Conservation (phyloP, 2,797 vertebrate species). For the Coccyzus lansbergi region DNA sequence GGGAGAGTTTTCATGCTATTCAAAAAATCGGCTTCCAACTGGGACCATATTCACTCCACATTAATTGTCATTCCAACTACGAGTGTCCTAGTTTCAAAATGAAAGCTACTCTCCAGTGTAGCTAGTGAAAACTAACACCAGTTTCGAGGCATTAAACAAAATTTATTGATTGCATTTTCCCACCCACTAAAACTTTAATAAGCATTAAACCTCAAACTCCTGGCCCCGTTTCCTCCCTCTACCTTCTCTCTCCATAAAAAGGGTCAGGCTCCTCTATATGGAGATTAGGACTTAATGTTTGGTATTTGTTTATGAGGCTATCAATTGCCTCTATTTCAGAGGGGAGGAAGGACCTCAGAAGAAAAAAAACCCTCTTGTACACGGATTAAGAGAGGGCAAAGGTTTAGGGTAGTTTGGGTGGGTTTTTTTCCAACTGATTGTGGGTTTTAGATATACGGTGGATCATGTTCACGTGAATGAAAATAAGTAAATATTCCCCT, state of each 20-base stretch:
- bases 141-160: conserved; percentile 60
- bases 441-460: neutral
- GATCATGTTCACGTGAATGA: neutral
- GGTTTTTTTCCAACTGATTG: neutral
- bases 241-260: conserved; percentile 46
- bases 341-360: neutral
- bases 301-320: conserved; percentile 67
- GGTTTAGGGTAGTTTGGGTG: conserved; percentile 41
- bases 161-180: conserved; percentile 69
- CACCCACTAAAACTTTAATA: conserved; percentile 72
- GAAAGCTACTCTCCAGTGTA: conserved; percentile 71
- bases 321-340: conserved; percentile 48
- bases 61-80: conserved; percentile 94
- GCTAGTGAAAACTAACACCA: conserved; percentile 64
- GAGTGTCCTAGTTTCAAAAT: conserved; percentile 91
- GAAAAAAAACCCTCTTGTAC: neutral
- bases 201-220: conserved; percentile 65
- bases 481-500: neutral
- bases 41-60: conserved; percentile 77
- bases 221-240: conserved; percentile 27
- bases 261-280: conserved; percentile 52
- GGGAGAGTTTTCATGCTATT: conserved; percentile 78
- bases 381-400: conserved; percentile 59
- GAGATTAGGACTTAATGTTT: conserved; percentile 66
- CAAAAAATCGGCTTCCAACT: conserved; percentile 76